Evolutionary conservation across 2,888 invertebrate genomes (phyloP).

Genomic region (Prosopocoilus inquinatus): DNA sequence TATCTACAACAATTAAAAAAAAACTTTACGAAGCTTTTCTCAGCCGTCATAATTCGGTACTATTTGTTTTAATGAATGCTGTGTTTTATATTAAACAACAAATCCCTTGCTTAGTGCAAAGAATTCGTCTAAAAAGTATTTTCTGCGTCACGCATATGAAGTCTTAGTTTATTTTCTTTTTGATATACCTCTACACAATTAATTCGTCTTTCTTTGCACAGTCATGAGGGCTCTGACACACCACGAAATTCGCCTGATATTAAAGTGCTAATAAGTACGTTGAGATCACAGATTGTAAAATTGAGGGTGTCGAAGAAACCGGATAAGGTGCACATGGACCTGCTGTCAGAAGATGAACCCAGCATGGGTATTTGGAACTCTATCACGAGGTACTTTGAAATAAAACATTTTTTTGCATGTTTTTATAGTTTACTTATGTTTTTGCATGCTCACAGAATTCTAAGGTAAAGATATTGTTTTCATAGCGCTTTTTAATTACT

Average conservation of each 20-base stretch:
- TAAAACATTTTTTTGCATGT: slow-evolving; percentile 22
- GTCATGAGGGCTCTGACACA: slow-evolving; percentile 76
- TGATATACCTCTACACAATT: too few relatives aligned
- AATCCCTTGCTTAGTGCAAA: too few relatives aligned
- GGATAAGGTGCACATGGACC: slow-evolving; percentile 81
- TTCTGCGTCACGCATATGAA: too few relatives aligned
- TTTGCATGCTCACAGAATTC: slow-evolving; percentile 26
- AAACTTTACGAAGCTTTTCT: too few relatives aligned
- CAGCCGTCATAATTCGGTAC: too few relatives aligned
- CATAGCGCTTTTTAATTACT: slow-evolving; percentile 13
- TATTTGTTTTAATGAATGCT: too few relatives aligned
- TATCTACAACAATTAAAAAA: too few relatives aligned
- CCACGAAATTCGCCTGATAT: slow-evolving; percentile 68
- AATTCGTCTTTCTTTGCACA: slow-evolving; percentile 36
- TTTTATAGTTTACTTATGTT: slow-evolving; percentile 20
- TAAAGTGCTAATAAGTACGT: slow-evolving; percentile 76
- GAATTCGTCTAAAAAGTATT: too few relatives aligned
- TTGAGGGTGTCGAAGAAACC: slow-evolving; percentile 87
- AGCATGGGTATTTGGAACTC: slow-evolving; percentile 89
- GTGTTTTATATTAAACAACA: too few relatives aligned
- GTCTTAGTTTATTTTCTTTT: too few relatives aligned
- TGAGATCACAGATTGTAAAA: slow-evolving; percentile 89
- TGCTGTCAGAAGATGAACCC: slow-evolving; percentile 78
- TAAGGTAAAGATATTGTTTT: slow-evolving; percentile 24
- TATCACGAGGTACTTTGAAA: slow-evolving; percentile 71